Evolutionary conservation across 2,797 vertebrate species (phyloP).

Genomic region (Channallabes apus): DNA sequence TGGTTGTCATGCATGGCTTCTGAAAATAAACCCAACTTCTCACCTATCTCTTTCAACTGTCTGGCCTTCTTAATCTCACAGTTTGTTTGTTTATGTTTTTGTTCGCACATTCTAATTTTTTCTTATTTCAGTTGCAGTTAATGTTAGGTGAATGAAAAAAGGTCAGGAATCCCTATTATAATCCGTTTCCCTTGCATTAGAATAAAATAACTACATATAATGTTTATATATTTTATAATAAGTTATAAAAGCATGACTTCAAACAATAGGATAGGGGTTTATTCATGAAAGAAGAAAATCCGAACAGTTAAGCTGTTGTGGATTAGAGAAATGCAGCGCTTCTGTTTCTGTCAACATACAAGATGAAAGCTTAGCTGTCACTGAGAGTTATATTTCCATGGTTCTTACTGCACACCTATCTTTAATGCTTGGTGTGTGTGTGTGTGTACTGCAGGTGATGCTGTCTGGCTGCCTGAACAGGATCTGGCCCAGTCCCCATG

Average conservation of each 20-base stretch:
- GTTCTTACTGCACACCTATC: not conserved
- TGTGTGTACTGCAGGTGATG: slow-evolving; percentile 74
- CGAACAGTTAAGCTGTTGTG: not conserved
- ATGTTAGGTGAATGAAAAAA: not conserved
- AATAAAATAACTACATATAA: too few relatives aligned
- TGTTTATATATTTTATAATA: too few relatives aligned
- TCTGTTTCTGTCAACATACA: slow-evolving; percentile 25
- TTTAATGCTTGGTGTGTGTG: slow-evolving; percentile 17
- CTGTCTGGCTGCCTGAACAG: slow-evolving; percentile 82
- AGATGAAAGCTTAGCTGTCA: slow-evolving; percentile 36
- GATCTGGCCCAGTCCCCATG: slow-evolving; percentile 80
- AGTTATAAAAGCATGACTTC: slow-evolving; percentile 48
- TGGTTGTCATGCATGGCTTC: slow-evolving; percentile 50
- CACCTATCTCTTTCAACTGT: slow-evolving; percentile 32
- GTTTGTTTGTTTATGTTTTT: slow-evolving; percentile 20
- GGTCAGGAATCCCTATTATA: not conserved
- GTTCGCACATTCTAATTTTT: slow-evolving; percentile 17
- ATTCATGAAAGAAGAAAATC: not conserved
- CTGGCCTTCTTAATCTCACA: slow-evolving; percentile 26
- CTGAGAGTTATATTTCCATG: slow-evolving; percentile 31
- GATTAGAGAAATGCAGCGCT: slow-evolving; percentile 20
- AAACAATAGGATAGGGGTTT: not conserved
- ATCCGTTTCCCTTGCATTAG: too few relatives aligned
- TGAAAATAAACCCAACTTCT: slow-evolving; percentile 54
- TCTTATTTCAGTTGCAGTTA: not conserved